phyloP scores from a whole-genome alignment of 2,797 vertebrate genomes.

The Remorina albescens region DNA sequence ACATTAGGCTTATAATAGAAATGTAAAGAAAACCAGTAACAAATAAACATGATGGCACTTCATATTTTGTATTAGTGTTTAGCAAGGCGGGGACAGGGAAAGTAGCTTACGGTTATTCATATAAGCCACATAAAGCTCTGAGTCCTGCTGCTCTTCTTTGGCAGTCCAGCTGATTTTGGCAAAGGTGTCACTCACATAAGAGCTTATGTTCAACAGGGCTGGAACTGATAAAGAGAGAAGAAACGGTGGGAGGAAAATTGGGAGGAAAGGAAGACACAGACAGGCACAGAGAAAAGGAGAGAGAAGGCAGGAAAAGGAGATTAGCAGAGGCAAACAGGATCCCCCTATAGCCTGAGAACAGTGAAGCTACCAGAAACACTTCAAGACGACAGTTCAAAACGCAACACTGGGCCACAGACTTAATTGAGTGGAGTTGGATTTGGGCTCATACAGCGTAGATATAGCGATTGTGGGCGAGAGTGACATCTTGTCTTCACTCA shows the following conservation, averaged over 20 bases:
- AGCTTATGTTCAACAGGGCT: conserved; percentile 85
- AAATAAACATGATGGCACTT: conserved; percentile 42
- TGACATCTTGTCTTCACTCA: conserved; percentile 63
- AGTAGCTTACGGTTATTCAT: conserved; percentile 87
- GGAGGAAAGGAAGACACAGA: conserved; percentile 63
- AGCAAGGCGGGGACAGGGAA: conserved; percentile 48
- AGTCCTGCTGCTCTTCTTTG: conserved; percentile 76
- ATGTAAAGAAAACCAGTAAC: conserved; percentile 41
- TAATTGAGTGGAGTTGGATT: conserved; percentile 77
- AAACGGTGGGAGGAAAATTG: conserved; percentile 57
- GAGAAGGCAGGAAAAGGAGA: conserved; percentile 77
- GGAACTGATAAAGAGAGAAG: conserved; percentile 81
- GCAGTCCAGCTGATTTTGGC: conserved; percentile 88
- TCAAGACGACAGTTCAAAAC: conserved; percentile 78
- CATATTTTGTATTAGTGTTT: conserved; percentile 49
- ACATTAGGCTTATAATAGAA: conserved; percentile 37
- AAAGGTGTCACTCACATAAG: conserved; percentile 85
- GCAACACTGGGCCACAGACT: conserved; percentile 55
- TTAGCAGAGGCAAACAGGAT: conserved; percentile 78
- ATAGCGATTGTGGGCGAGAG: conserved; percentile 63
- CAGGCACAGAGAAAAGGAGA: conserved; percentile 56
- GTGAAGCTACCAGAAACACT: conserved; percentile 61
- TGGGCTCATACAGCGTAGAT: conserved; percentile 67
- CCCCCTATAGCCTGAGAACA: conserved; percentile 68
- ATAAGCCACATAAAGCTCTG: conserved; percentile 86